Percentiles rank a stretch among this genome's conserved stretches.
These are phyloP conservation scores for Akabosia matsudoensis DNA, from an alignment of 1,140 invertebrate species.

Conservation along the genomic window DNA sequence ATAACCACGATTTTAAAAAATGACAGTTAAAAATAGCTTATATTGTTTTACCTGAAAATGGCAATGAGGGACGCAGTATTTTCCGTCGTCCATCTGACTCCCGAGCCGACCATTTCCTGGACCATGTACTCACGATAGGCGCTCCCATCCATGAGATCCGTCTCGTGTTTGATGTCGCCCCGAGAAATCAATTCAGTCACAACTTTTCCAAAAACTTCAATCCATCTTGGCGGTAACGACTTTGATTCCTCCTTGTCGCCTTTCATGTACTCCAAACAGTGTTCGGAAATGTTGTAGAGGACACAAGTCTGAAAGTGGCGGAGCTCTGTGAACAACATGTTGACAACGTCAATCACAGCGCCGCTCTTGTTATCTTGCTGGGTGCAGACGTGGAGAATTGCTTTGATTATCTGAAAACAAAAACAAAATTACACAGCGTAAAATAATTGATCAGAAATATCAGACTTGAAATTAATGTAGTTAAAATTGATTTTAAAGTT, in stretches of 20 bases:
- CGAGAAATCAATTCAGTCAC: conserved; percentile 25
- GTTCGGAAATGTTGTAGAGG: background rate
- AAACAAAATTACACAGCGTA: background rate
- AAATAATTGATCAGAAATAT: too few relatives aligned
- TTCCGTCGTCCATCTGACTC: conserved; percentile 29
- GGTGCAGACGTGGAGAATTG: background rate
- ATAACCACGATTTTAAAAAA: conserved; percentile 16
- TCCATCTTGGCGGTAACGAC: conserved; percentile 26
- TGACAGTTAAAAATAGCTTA: background rate
- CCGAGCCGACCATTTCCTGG: conserved; percentile 15
- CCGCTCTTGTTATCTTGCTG: background rate
- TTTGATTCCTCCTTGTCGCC: background rate
- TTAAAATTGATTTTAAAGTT: background rate
- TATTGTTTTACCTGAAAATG: conserved; percentile 28
- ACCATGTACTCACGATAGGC: conserved; percentile 28
- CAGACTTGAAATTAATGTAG: background rate
- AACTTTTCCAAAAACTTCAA: conserved; percentile 38
- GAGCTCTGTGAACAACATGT: conserved; percentile 27
- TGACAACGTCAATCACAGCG: conserved; percentile 24
- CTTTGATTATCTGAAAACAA: background rate
- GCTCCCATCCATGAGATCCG: conserved; percentile 25
- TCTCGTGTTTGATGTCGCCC: conserved; percentile 28
- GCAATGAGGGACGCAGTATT: conserved; percentile 35
- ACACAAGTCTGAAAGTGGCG: conserved; percentile 32
- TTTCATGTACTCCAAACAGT: conserved; percentile 34